These are phyloP conservation scores for Orcinus orca DNA, from an alignment of 2,113 vertebrate genomes.

Conservation along the genomic window DNA sequence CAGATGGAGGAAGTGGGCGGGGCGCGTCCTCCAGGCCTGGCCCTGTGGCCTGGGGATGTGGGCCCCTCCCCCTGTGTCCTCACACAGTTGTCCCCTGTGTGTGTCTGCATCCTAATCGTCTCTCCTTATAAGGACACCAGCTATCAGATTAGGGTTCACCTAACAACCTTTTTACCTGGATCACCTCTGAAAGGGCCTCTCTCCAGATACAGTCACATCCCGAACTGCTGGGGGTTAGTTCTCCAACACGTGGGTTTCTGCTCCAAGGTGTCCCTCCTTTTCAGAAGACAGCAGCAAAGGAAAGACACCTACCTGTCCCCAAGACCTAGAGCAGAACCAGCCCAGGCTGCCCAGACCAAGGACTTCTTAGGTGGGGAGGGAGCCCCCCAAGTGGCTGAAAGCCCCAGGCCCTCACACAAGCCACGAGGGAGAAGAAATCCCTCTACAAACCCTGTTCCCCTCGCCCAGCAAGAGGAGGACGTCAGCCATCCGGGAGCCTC, in stretches of 20 bases:
- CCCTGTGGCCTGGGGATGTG: accelerated
- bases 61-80: not conserved
- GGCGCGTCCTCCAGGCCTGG: not conserved
- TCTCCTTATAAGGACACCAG: not conserved
- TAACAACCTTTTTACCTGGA: not conserved
- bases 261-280: not conserved
- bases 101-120: not conserved
- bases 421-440: not conserved
- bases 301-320: too few species aligned
- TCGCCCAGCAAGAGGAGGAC: not conserved
- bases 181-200: not conserved
- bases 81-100: accelerated
- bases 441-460: not conserved
- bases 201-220: not conserved
- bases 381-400: not conserved
- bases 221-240: not conserved
- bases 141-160: not conserved
- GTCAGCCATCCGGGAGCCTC: not conserved
- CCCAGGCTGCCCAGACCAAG: not conserved
- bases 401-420: not conserved
- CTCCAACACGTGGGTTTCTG: not conserved
- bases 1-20: not conserved
- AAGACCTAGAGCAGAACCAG: not conserved
- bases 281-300: too few species aligned
- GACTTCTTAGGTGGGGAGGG: not conserved